These are phyloP conservation scores for Heliconius himera DNA, from an alignment of 1,140 invertebrate genomes.

Conservation along the genomic window DNA sequence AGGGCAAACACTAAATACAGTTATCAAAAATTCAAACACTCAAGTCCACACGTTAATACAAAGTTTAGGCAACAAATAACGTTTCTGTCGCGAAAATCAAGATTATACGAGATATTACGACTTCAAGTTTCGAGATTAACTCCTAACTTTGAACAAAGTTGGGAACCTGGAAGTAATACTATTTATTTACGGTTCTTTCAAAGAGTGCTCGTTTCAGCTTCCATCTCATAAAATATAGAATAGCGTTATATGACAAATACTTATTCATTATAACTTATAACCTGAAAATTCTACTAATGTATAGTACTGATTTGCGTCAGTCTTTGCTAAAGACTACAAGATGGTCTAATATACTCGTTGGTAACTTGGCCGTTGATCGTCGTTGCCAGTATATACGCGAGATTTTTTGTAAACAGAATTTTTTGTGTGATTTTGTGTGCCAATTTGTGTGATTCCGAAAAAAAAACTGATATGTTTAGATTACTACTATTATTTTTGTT, in stretches of 20 bases:
- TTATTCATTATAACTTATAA: too few relatives aligned
- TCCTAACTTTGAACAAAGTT: constrained; percentile 41
- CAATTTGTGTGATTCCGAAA: too few relatives aligned
- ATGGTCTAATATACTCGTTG: too few relatives aligned
- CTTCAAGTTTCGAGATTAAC: constrained; percentile 29
- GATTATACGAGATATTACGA: constrained; percentile 15
- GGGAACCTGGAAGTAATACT: constrained; percentile 55
- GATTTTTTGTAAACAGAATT: too few relatives aligned
- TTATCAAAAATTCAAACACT: constrained; percentile 30
- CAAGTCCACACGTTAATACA: constrained; percentile 26
- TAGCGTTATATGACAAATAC: background rate
- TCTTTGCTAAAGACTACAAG: too few relatives aligned
- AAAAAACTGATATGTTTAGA: too few relatives aligned
- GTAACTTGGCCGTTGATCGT: too few relatives aligned
- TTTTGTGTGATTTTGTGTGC: too few relatives aligned
- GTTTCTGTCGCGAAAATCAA: background rate
- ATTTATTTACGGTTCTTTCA: constrained; percentile 46
- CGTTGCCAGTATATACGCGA: too few relatives aligned
- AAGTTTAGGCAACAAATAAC: constrained; percentile 14
- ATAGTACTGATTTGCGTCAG: too few relatives aligned
- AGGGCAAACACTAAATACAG: constrained; percentile 39
- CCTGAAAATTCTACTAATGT: too few relatives aligned
- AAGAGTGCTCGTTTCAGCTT: constrained; percentile 36
- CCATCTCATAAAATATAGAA: constrained; percentile 26
- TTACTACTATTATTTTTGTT: too few relatives aligned